Percentiles rank a stretch among this genome's conserved stretches.
Evolutionary conservation across 1,140 invertebrate species (phyloP).

Genomic region (Penaeus vannamei): DNA sequence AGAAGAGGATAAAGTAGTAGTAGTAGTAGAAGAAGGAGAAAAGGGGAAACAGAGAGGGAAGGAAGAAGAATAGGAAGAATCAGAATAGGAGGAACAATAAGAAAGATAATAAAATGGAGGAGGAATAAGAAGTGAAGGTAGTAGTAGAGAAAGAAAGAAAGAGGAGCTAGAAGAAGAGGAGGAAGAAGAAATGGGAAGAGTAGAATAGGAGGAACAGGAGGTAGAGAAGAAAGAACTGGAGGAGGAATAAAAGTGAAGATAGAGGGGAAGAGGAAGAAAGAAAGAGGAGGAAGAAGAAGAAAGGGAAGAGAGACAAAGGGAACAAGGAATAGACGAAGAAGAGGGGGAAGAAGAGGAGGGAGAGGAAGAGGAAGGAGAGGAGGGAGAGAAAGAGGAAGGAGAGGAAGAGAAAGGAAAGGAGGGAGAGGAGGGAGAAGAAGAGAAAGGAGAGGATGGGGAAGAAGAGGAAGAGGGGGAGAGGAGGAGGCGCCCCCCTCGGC

Average conservation of each 20-base stretch:
- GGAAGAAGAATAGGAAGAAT: no score
- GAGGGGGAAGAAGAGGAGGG: neutral
- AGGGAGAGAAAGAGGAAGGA: neutral
- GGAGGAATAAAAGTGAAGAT: neutral
- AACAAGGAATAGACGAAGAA: neutral
- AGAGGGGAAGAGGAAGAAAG: neutral
- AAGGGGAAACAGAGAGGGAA: neutral
- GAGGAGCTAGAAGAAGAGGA: neutral
- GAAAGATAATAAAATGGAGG: neutral
- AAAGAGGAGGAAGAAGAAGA: no score
- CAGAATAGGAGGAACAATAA: no score
- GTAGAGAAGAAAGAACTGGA: no score
- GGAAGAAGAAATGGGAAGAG: neutral
- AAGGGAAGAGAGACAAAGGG: no score
- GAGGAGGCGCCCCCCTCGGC: no score
- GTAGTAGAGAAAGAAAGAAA: neutral
- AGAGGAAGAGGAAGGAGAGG: neutral
- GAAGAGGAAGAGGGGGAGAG: no score
- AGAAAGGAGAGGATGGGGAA: no score
- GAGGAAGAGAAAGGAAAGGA: neutral
- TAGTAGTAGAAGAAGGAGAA: no score
- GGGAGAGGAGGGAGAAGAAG: neutral
- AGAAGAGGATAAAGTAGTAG: no score
- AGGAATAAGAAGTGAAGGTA: neutral
- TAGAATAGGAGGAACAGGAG: neutral